Evolutionary conservation across 2,797 vertebrate species (phyloP).

Genomic region (Sebastes taczanowskii): DNA sequence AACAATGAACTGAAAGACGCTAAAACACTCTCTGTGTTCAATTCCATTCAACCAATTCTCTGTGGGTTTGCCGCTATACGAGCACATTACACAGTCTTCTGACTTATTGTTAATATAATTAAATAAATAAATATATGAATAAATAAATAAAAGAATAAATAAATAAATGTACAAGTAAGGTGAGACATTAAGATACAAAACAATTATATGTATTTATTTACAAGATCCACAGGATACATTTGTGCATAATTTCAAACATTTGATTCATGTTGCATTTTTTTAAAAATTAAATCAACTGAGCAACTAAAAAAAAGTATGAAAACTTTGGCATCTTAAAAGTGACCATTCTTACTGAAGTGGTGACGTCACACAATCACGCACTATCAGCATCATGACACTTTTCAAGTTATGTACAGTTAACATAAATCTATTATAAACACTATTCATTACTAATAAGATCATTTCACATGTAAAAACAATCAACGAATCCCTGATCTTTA

Average conservation of each 20-base stretch:
- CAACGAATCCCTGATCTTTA: background rate
- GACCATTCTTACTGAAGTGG: background rate
- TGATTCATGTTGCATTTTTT: background rate
- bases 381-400: background rate
- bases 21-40: too few species aligned
- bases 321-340: background rate
- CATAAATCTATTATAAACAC: background rate
- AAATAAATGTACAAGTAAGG: background rate
- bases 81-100: background rate
- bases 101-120: background rate
- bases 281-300: too few species aligned
- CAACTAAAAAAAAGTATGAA: background rate
- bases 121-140: background rate
- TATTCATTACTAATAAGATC: background rate
- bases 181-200: background rate
- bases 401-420: background rate
- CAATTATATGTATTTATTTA: constrained; percentile 5
- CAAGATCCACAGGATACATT: constrained; percentile 1
- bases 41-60: too few species aligned
- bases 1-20: too few species aligned
- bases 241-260: background rate
- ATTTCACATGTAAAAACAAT: background rate
- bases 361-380: background rate
- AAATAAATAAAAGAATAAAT: too few species aligned
- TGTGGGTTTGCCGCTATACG: too few species aligned